Evolutionary conservation across 2,888 invertebrate species (phyloP).

Genomic region (Nezara viridula): DNA sequence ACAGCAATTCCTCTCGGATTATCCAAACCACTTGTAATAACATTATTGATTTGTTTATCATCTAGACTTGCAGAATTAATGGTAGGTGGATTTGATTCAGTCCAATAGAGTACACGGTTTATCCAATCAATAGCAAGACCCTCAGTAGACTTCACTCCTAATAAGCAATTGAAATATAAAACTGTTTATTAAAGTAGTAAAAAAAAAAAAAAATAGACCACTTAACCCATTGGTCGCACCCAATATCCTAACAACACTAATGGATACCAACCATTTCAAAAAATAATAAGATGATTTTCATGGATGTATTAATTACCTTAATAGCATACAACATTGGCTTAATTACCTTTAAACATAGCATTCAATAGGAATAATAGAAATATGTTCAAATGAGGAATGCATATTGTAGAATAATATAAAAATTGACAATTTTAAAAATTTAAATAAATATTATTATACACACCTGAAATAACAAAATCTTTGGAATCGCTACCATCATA

Average conservation of each 20-base stretch:
- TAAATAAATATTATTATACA: background rate
- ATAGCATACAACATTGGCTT: too few species aligned
- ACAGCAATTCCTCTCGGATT: constrained; percentile 97
- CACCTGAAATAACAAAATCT: constrained; percentile 55
- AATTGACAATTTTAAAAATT: background rate
- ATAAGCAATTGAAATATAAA: constrained; percentile 66
- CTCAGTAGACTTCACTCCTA: constrained; percentile 90
- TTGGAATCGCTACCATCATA: constrained; percentile 81
- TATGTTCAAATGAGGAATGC: too few species aligned
- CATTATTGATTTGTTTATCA: constrained; percentile 78
- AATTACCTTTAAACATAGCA: too few species aligned
- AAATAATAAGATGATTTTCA: too few species aligned
- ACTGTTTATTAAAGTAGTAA: constrained; percentile 10
- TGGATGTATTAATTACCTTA: too few species aligned
- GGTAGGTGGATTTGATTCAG: constrained; percentile 89
- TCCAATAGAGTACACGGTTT: constrained; percentile 95
- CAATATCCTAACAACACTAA: too few species aligned
- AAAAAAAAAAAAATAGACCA: too few species aligned
- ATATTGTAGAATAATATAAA: too few species aligned
- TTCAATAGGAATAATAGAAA: too few species aligned
- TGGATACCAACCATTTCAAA: too few species aligned
- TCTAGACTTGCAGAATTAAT: constrained; percentile 92
- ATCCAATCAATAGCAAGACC: constrained; percentile 95
- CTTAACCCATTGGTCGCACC: too few species aligned
- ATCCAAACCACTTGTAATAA: constrained; percentile 82